Conservation (phyloP, 2,888 invertebrate genomes). For the Watsonalla cultraria region DNA sequence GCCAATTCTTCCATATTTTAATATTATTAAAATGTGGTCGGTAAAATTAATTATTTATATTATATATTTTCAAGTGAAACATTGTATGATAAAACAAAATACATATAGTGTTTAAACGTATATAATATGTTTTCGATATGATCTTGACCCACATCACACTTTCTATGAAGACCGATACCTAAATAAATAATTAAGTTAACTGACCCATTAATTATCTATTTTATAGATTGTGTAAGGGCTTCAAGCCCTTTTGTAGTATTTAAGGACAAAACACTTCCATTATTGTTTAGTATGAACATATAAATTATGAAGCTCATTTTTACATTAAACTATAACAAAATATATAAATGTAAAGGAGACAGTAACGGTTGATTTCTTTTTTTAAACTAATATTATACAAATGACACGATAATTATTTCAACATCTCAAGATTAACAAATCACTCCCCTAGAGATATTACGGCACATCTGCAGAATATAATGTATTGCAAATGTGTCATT, state of each 20-base stretch:
- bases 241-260: conserved; percentile 34
- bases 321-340: conserved; percentile 14
- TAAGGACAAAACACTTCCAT: conserved; percentile 27
- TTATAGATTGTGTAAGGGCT: conserved; percentile 22
- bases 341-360: neutral
- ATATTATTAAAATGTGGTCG: conserved; percentile 8
- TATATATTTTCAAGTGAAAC: neutral
- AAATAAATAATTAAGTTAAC: neutral
- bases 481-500: too few species aligned
- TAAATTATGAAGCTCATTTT: conserved; percentile 25
- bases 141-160: too few species aligned
- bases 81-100: conserved; percentile 3
- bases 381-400: too few species aligned
- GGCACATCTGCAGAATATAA: too few species aligned
- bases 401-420: too few species aligned
- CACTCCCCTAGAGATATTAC: too few species aligned
- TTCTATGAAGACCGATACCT: too few species aligned
- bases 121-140: too few species aligned
- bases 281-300: conserved; percentile 25
- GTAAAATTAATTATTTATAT: conserved; percentile 8
- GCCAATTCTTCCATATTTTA: conserved; percentile 32
- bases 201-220: conserved; percentile 8
- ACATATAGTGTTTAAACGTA: neutral
- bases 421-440: too few species aligned
- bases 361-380: too few species aligned